These are phyloP conservation scores for Prosapia bicincta DNA, from an alignment of 2,888 invertebrate genomes.

Conservation along the genomic window DNA sequence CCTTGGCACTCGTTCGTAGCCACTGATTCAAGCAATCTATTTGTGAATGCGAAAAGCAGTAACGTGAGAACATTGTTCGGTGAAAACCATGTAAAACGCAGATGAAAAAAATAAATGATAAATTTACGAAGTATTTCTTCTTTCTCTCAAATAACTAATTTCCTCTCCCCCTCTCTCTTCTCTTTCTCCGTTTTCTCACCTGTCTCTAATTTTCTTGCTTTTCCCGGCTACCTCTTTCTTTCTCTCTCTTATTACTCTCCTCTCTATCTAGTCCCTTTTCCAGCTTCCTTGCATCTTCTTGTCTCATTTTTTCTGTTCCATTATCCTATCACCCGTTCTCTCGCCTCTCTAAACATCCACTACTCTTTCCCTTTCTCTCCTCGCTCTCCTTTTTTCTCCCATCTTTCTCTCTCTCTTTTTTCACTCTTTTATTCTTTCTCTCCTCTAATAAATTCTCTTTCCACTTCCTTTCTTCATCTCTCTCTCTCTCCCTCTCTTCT, in stretches of 20 bases:
- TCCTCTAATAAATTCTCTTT: not conserved
- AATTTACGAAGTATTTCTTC: no score
- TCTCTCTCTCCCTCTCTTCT: not conserved
- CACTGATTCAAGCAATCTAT: no score
- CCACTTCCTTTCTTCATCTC: not conserved
- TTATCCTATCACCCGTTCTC: not conserved
- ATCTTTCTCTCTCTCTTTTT: no score
- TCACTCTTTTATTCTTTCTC: no score
- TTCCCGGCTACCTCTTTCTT: not conserved
- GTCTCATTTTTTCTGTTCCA: not conserved
- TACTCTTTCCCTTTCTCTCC: no score
- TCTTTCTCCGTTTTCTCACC: not conserved
- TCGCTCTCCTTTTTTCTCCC: no score
- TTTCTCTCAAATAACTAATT: no score
- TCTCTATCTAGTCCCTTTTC: constrained; percentile 2
- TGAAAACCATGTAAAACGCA: no score
- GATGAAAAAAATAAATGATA: no score
- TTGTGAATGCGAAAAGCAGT: no score
- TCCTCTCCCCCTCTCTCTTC: constrained; percentile 7
- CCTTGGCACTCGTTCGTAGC: no score
- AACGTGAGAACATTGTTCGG: no score
- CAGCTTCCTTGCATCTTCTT: not conserved
- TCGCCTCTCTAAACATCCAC: not conserved
- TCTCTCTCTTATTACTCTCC: not conserved
- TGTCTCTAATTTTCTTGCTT: not conserved